A percentile compares a stretch with the other conserved stretches of the same genome.
Conservation (phyloP, 1,140 invertebrate species). For the Diachasma alloeum region DNA sequence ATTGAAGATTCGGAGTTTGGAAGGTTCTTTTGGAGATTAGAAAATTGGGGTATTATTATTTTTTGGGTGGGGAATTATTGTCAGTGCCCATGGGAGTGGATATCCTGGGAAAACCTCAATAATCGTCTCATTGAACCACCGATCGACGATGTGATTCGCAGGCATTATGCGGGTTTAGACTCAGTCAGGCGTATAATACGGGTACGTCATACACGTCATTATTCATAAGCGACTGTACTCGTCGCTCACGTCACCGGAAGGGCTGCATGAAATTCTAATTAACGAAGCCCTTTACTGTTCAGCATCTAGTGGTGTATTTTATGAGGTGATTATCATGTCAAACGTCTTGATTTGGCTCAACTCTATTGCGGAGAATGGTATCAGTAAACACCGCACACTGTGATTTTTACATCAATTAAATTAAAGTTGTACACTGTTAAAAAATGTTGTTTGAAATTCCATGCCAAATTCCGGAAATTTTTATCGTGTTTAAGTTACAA, state of each 20-base stretch:
- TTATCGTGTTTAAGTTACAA: too few relatives aligned
- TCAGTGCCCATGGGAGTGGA: neutral
- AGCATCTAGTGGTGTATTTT: neutral
- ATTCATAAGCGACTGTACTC: conserved; percentile 18
- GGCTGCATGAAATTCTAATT: conserved; percentile 25
- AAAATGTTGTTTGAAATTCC: neutral
- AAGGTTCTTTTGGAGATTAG: too few relatives aligned
- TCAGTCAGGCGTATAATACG: conserved; percentile 15
- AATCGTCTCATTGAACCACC: neutral
- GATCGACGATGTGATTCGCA: conserved; percentile 4
- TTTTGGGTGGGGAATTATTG: neutral
- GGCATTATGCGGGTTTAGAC: conserved; percentile 21
- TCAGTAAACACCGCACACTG: neutral
- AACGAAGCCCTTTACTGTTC: conserved; percentile 21
- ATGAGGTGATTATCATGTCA: conserved; percentile 2
- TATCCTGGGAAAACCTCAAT: neutral
- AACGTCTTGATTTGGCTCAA: neutral
- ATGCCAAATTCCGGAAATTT: too few relatives aligned
- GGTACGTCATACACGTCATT: conserved; percentile 19
- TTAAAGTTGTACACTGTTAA: too few relatives aligned
- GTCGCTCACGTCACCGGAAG: conserved; percentile 2
- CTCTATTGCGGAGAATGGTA: neutral
- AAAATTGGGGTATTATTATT: too few relatives aligned
- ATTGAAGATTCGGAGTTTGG: too few relatives aligned
- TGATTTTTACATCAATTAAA: neutral